Percentiles rank a stretch among this genome's conserved stretches.
Evolutionary conservation across 2,113 vertebrate genomes (phyloP).

Genomic region (Chaetorhynchus papuensis): DNA sequence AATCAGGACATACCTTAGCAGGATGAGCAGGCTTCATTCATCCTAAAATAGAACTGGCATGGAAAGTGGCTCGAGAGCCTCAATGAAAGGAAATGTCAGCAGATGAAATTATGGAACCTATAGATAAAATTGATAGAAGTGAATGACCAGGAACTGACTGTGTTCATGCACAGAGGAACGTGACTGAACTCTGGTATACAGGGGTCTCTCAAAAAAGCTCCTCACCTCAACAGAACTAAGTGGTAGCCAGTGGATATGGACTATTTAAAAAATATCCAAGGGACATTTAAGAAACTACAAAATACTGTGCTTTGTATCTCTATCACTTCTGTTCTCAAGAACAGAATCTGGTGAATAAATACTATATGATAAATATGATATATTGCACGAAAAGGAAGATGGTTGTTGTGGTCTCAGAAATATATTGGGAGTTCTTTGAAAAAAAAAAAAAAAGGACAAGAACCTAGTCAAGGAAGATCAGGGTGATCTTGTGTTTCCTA

Average conservation of each 20-base stretch:
- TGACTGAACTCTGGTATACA: background rate
- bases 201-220: background rate
- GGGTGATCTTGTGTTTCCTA: background rate
- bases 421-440: background rate
- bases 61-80: background rate
- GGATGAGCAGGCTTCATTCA: background rate
- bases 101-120: background rate
- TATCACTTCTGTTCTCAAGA: background rate
- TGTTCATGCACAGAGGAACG: background rate
- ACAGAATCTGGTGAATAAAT: background rate
- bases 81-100: background rate
- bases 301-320: background rate
- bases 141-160: background rate
- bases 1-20: background rate
- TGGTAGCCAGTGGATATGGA: background rate
- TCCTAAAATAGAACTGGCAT: background rate
- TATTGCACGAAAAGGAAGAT: background rate
- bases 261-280: background rate
- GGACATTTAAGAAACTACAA: background rate
- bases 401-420: background rate
- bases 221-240: background rate
- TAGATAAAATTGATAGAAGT: background rate
- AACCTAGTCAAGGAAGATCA: background rate
- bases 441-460: background rate
- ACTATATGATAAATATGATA: background rate